Evolutionary conservation across 2,888 invertebrate genomes (phyloP).

Genomic region (Ectobius pallidus): DNA sequence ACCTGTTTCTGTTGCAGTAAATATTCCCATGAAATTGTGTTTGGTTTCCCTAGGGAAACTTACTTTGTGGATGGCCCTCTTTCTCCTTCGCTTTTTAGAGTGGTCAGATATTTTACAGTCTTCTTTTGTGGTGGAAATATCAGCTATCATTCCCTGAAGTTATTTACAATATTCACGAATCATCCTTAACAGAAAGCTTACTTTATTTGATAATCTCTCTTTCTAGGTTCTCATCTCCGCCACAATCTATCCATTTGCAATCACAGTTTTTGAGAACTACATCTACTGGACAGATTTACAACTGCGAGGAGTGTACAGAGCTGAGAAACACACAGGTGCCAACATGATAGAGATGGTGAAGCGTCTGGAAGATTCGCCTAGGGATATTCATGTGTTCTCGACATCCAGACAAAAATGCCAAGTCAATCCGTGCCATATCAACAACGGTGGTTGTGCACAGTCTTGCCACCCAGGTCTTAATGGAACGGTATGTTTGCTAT

Average conservation of each 20-base stretch:
- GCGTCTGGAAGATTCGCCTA: slow-evolving; percentile 88
- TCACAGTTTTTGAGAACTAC: slow-evolving; percentile 86
- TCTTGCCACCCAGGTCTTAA: slow-evolving; percentile 90
- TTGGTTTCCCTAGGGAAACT: too few species aligned
- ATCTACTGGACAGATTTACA: slow-evolving; percentile 98
- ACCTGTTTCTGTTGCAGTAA: too few species aligned
- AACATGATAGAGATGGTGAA: slow-evolving; percentile 94
- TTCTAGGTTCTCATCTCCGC: slow-evolving; percentile 78
- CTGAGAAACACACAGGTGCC: slow-evolving; percentile 96
- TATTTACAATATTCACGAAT: too few species aligned
- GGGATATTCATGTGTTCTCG: slow-evolving; percentile 90
- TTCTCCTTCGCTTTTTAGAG: too few species aligned
- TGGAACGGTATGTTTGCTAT: slow-evolving; percentile 65
- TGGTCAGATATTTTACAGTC: too few species aligned
- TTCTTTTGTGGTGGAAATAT: too few species aligned
- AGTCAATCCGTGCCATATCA: slow-evolving; percentile 83
- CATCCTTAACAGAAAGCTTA: too few species aligned
- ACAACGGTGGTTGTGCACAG: slow-evolving; percentile 95
- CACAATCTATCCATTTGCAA: slow-evolving; percentile 94
- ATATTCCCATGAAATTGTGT: too few species aligned
- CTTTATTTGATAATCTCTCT: too few species aligned
- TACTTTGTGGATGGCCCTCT: too few species aligned
- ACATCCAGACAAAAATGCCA: slow-evolving; percentile 77
- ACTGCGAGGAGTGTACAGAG: slow-evolving; percentile 90
- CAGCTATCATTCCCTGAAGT: too few species aligned